Evolutionary conservation across 2,888 invertebrate species (phyloP).

Genomic region (Tipula helvola): DNA sequence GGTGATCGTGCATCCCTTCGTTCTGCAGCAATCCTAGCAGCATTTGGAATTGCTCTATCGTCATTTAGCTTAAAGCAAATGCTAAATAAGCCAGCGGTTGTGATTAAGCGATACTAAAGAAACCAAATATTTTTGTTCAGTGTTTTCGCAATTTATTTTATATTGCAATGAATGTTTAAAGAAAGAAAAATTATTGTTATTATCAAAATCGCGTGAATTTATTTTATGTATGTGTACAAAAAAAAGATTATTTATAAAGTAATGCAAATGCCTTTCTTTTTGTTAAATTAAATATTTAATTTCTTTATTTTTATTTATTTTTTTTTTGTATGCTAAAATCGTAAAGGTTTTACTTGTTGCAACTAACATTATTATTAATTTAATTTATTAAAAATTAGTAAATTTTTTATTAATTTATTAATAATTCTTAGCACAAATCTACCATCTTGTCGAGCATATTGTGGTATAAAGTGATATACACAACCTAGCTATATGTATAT

Average conservation of each 20-base stretch:
- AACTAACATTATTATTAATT: background rate
- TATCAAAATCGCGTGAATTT: background rate
- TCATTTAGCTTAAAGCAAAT: constrained; percentile 51
- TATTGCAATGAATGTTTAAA: background rate
- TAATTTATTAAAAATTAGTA: background rate
- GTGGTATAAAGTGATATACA: background rate
- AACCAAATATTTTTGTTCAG: background rate
- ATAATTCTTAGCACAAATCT: background rate
- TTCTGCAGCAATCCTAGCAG: constrained; percentile 44
- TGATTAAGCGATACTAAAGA: background rate
- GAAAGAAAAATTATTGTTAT: background rate
- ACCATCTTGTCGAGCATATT: background rate
- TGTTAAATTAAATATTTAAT: background rate
- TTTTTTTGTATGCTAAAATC: background rate
- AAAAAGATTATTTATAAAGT: background rate
- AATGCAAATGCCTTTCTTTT: background rate
- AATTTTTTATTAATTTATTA: background rate
- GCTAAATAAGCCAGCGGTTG: constrained; percentile 28
- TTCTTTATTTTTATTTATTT: background rate
- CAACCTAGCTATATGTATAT: background rate
- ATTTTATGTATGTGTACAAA: background rate
- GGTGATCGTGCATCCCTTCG: constrained; percentile 42
- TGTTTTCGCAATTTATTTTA: background rate
- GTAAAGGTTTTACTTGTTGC: background rate
- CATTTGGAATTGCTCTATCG: constrained; percentile 45